These are phyloP conservation scores for Penaeus vannamei DNA, from an alignment of 1,140 invertebrate species.

Conservation along the genomic window DNA sequence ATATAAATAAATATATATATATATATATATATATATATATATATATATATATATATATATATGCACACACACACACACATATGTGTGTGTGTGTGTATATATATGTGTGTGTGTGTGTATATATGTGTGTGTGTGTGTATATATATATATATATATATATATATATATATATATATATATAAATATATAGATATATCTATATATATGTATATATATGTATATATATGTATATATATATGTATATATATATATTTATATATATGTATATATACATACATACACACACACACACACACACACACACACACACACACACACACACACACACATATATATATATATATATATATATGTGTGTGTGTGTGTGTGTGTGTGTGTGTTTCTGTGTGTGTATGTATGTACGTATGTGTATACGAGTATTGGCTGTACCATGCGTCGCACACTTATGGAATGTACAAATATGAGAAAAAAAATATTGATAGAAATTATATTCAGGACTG, in stretches of 20 bases:
- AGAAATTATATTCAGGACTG: too few species aligned
- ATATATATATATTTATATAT: slow-evolving; percentile 31
- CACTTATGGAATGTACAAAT: too few species aligned
- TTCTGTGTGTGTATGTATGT: background rate
- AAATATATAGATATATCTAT: slow-evolving; percentile 27
- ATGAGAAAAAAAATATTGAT: too few species aligned
- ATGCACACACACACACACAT: background rate
- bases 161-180: slow-evolving; percentile 24
- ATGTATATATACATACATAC: slow-evolving; percentile 12
- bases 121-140: slow-evolving; percentile 20
- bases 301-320: too few species aligned
- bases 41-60: slow-evolving; percentile 28
- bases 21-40: slow-evolving; percentile 35
- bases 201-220: slow-evolving; percentile 24
- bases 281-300: background rate
- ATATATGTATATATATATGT: slow-evolving; percentile 31
- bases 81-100: slow-evolving; percentile 32
- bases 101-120: slow-evolving; percentile 11
- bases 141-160: slow-evolving; percentile 27
- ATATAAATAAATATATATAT: slow-evolving; percentile 6
- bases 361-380: background rate
- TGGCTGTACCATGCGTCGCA: background rate
- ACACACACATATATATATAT: background rate
- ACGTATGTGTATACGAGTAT: background rate
- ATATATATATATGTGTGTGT: background rate